Percentiles rank a stretch among this genome's conserved stretches.
Evolutionary conservation across 1,140 invertebrate genomes (phyloP).

Genomic region (Drosophila pectinifera): DNA sequence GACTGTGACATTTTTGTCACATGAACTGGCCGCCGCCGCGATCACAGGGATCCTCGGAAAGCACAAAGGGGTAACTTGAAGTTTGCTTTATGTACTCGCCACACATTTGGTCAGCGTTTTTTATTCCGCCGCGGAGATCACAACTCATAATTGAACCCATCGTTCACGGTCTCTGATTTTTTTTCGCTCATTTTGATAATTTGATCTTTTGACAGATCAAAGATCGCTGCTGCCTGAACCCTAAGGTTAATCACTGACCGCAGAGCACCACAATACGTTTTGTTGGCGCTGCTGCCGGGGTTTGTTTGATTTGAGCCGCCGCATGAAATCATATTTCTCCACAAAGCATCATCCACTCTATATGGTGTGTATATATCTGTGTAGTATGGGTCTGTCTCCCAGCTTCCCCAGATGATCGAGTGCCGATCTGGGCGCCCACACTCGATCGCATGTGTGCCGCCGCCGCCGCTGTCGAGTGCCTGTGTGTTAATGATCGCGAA

Average conservation of each 20-base stretch:
- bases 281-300: conserved; percentile 12
- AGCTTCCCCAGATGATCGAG: conserved; percentile 45
- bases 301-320: conserved; percentile 54
- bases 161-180: conserved; percentile 27
- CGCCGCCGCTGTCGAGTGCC: not conserved
- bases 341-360: conserved; percentile 43
- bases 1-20: conserved; percentile 64
- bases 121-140: conserved; percentile 28
- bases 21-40: conserved; percentile 37
- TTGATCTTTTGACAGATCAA: conserved; percentile 57
- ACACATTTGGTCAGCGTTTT: conserved; percentile 34
- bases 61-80: conserved; percentile 26
- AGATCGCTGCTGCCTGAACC: conserved; percentile 46
- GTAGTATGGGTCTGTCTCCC: conserved; percentile 18
- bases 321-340: conserved; percentile 54
- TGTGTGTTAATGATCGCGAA: conserved; percentile 55
- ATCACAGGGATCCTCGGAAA: conserved; percentile 26
- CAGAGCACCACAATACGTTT: conserved; percentile 25
- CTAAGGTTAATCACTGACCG: conserved; percentile 54
- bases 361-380: conserved; percentile 1
- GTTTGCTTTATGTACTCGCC: conserved; percentile 53
- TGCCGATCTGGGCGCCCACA: conserved; percentile 51
- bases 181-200: conserved; percentile 25
- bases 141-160: conserved; percentile 31
- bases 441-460: conserved; percentile 38